Evolutionary conservation across 2,888 invertebrate species (phyloP).

Genomic region (Lycophotia porphyrea): DNA sequence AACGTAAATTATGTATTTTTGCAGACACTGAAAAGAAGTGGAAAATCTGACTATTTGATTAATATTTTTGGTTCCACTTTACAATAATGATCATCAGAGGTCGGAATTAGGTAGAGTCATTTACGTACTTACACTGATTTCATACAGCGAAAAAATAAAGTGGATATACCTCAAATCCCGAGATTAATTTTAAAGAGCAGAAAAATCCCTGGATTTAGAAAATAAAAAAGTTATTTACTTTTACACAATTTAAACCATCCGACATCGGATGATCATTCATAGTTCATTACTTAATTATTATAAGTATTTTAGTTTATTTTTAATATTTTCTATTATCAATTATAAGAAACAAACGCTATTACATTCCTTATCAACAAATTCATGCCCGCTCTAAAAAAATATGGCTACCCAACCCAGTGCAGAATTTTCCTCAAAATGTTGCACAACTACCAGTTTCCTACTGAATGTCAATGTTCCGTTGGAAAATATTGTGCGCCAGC

Average conservation of each 20-base stretch:
- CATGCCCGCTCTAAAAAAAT: slow-evolving; percentile 3
- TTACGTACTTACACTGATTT: too few species aligned
- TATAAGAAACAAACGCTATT: too few species aligned
- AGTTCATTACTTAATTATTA: background rate
- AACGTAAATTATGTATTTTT: background rate
- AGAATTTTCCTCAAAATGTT: slow-evolving; percentile 36
- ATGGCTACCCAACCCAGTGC: too few species aligned
- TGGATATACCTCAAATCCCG: too few species aligned
- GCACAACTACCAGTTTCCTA: slow-evolving; percentile 15
- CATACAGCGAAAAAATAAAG: too few species aligned
- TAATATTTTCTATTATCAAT: background rate
- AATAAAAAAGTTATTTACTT: too few species aligned
- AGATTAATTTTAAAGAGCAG: too few species aligned
- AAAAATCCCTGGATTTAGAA: too few species aligned
- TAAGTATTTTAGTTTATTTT: background rate
- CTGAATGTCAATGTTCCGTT: slow-evolving; percentile 48
- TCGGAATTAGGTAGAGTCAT: too few species aligned
- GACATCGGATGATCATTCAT: too few species aligned
- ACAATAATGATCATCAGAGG: background rate
- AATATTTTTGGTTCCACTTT: background rate
- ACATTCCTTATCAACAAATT: background rate
- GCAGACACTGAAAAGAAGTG: background rate
- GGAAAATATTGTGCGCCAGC: slow-evolving; percentile 53
- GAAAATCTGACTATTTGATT: background rate
- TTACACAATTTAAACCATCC: too few species aligned